Conservation (phyloP, 1,140 invertebrate species). For the Drosophila burlai region DNA sequence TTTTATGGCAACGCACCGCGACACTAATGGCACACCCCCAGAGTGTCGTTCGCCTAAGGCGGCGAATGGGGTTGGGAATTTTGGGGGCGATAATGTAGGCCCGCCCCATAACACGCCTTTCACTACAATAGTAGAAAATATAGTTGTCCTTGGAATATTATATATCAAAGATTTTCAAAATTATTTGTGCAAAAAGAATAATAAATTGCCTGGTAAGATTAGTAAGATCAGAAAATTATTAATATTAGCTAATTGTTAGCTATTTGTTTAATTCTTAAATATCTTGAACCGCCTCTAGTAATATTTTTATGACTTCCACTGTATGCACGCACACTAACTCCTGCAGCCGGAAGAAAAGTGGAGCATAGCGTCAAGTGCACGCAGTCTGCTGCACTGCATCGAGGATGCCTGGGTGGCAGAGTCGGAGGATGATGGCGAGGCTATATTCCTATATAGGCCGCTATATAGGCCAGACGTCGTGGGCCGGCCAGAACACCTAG, state of each 20-base stretch:
- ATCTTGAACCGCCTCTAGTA: not conserved
- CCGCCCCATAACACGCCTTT: not conserved
- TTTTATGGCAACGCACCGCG: conserved; percentile 53
- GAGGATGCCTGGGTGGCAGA: conserved; percentile 31
- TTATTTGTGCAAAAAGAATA: no score
- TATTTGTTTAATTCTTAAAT: not conserved
- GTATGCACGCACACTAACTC: conserved; percentile 26
- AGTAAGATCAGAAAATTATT: not conserved
- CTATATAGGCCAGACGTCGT: conserved; percentile 68
- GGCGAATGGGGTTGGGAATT: not conserved
- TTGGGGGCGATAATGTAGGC: not conserved
- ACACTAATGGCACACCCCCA: conserved; percentile 63
- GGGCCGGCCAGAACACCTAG: conserved; percentile 41
- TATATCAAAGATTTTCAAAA: no score
- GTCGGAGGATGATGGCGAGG: not conserved
- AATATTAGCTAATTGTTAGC: not conserved
- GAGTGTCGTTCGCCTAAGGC: conserved; percentile 52
- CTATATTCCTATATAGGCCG: conserved; percentile 1
- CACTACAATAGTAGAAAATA: not conserved
- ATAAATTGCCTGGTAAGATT: no score
- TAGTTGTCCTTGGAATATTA: not conserved
- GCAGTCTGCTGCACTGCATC: conserved; percentile 60
- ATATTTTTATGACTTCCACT: conserved; percentile 13
- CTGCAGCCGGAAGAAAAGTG: conserved; percentile 58
- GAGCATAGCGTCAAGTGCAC: conserved; percentile 81